phyloP scores from a whole-genome alignment of 2,797 vertebrate genomes.

The Delichon dasypus region DNA sequence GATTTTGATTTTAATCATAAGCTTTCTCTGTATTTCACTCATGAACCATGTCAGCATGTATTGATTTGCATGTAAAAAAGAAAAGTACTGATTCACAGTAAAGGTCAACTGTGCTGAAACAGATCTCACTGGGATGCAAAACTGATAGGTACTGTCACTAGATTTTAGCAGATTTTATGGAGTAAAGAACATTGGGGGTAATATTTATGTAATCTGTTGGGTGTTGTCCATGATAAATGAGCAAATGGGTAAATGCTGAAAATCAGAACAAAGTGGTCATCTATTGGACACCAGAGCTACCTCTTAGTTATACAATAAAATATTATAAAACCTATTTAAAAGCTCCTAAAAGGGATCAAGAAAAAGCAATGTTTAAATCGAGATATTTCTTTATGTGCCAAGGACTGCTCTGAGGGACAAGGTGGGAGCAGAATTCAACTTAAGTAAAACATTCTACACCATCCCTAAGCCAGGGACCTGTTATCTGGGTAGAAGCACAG shows the following conservation, averaged over 20 bases:
- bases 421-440: background rate
- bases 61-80: background rate
- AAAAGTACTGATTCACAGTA: background rate
- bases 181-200: background rate
- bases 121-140: background rate
- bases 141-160: background rate
- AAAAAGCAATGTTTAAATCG: background rate
- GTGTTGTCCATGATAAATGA: background rate
- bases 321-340: background rate
- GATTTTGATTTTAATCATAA: slow-evolving; percentile 9
- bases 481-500: background rate
- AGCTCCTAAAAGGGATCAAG: background rate
- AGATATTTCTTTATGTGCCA: background rate
- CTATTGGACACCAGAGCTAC: background rate
- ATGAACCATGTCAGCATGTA: background rate
- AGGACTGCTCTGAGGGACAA: background rate
- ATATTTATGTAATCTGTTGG: background rate
- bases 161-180: background rate
- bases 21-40: background rate
- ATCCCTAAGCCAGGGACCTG: background rate
- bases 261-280: background rate
- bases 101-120: background rate
- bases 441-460: background rate
- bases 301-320: background rate
- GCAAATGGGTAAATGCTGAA: background rate